Base-by-base conservation (phyloP, 2,888 invertebrate genomes). In the Microctonus brassicae region DNA sequence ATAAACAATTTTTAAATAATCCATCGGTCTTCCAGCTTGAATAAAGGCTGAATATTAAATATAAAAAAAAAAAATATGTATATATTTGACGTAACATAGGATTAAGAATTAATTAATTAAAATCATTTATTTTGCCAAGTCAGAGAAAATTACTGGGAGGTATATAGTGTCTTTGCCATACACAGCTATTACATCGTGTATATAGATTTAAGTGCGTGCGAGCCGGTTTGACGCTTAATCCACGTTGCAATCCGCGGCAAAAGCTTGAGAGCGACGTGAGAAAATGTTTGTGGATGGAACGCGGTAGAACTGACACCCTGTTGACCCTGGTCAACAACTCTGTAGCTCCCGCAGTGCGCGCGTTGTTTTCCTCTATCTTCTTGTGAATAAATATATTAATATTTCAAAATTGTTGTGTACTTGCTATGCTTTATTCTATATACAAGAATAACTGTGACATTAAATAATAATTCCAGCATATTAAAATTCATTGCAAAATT, bases 301-400 rank as follows among this genome's bases (percentile, higher is more conserved):
- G 52, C 63, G 42, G 42, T 42, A 55, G 33, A 57, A 66, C 66
- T 55, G 55, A 66, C 66, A 66, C 66, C 36, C 62, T 53, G 73
- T 75, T 76, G 76, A 76, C 76, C 76, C 62, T 58, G 73, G 74
- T 76, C 73, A 76, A 76, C 68, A 63, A 47, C 7, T 29, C 29
- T 29, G 29, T 29, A 29, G 7, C 64, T 64, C 71, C 67, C 60
- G 69, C 52, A 53, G 72, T 73, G 62, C 39, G 53, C 36, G 39
- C 71, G 57, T 58, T 62, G 62, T 22, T 29, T 67, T 34, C 42
- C 33, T 72, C 58, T 73, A 70, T 36, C 71, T n/a, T 33, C 3
- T 3, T 7, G 17, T 47, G 47, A 47, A 47, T 6, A 47, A 6
- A 47, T 17, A 47, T 17, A 47, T 47, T 47, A 17, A 17, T 47